These are phyloP conservation scores for Prinia subflava DNA, from an alignment of 2,113 vertebrate species.

Conservation along the genomic window DNA sequence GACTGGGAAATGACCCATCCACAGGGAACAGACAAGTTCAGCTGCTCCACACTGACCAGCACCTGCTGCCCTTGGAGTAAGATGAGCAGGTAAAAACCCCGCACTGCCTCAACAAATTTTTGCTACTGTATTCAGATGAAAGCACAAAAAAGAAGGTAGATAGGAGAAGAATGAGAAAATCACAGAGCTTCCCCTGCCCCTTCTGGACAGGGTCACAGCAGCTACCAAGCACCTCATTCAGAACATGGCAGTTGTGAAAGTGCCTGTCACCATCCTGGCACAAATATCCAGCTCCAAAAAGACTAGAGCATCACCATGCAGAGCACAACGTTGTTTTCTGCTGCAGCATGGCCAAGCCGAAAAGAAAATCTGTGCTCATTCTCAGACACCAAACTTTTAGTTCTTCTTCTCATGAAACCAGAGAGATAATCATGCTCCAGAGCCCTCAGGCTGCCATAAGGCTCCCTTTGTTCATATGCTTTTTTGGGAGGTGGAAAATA, in stretches of 20 bases:
- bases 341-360: neutral
- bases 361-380: neutral
- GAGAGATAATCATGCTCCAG: neutral
- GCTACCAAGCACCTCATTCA: neutral
- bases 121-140: neutral
- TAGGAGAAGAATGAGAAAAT: neutral
- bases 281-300: neutral
- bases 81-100: neutral
- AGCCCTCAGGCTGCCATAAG: neutral
- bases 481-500: neutral
- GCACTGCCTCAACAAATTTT: neutral
- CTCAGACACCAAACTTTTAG: neutral
- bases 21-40: neutral
- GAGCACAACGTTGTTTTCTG: neutral
- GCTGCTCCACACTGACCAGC: neutral
- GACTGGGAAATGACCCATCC: neutral
- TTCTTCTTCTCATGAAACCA: neutral
- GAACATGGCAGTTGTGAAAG: neutral
- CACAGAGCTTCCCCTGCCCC: neutral
- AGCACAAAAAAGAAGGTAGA: neutral
- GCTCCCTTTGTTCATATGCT: neutral
- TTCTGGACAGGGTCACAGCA: neutral
- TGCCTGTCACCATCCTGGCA: fast-evolving
- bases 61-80: neutral
- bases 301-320: fast-evolving